Evolutionary conservation across 2,797 vertebrate species (phyloP), one percentile per base, ranked within the genome.

Genomic region (Microctenopoma lineatum): DNA sequence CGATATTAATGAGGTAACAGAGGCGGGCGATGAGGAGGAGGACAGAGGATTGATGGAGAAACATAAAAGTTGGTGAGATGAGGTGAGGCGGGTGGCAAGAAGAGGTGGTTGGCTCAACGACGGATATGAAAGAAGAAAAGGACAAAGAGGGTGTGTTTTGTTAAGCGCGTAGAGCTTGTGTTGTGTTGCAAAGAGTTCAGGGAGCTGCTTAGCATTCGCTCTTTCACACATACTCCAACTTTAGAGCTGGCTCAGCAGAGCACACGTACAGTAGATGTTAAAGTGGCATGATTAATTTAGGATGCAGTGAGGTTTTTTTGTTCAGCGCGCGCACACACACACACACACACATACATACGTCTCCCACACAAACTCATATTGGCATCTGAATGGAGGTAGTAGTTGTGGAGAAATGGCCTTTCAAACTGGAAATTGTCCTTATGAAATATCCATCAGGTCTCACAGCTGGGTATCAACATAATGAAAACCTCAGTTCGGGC

Each of bases 161-260:
- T 56, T 75, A 73, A 70, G 38, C 16, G 26, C 29, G 51, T 50
- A 10, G 34, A 53, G 64, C 68, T 77, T 75, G 60, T 73, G 57
- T 6, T 9, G 66, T 66, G 65, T 67, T 52, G 65, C 60, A 36
- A 26, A 59, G 59, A 80, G 64, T 77, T 70, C 6, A 32, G 45
- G 77, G 74, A 73, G 79, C 70, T 85, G 67, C 80, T 87, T 84
- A 80, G 77, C 80, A 77, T 81, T 84, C 70, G 51, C 18, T 42
- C 71, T 77, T 62, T 61, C 61, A 26, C 70, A 39, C 68, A 79
- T 71, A 36, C 64, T 27, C 45, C 57, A 90, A 87, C 87, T 88
- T 89, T 86, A 77, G 60, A 84, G 84, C 87, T 85, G 86, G 75
- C 87, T 91, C 90, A 91, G 90, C 90, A 89, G 75, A 85, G 85